Conservation (phyloP, 2,797 vertebrate species). For the Alouatta caraya region DNA sequence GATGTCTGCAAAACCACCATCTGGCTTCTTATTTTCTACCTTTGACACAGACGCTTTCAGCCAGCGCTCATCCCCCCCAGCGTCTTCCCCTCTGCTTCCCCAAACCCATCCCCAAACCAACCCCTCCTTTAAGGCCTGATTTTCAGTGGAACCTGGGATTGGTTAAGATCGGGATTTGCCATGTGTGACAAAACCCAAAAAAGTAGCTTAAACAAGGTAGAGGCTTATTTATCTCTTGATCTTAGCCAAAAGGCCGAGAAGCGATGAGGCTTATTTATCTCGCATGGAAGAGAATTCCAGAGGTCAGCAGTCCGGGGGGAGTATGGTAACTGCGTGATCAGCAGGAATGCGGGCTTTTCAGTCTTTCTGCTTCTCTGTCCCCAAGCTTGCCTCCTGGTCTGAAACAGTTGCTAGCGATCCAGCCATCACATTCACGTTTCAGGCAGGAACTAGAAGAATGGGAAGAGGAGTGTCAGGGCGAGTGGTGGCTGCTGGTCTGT, state of each 20-base stretch:
- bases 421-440: background rate
- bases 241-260: no score
- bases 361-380: background rate
- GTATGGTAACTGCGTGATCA: background rate
- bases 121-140: background rate
- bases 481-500: background rate
- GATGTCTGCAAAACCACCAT: background rate
- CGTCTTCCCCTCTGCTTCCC: background rate
- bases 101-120: background rate
- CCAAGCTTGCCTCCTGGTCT: background rate
- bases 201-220: background rate
- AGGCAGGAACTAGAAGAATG: slow-evolving; percentile 11
- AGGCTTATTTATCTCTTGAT: background rate
- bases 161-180: background rate
- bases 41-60: background rate
- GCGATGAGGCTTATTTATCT: background rate
- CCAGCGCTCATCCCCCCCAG: background rate
- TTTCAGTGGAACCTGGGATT: slow-evolving; percentile 20
- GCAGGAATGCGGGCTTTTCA: slow-evolving; percentile 19
- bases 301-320: background rate
- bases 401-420: background rate
- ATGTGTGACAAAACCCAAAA: background rate
- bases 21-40: background rate
- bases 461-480: background rate
- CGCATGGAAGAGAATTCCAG: background rate